Evolutionary conservation across 2,888 invertebrate genomes (phyloP).

Genomic region (Carabus problematicus): DNA sequence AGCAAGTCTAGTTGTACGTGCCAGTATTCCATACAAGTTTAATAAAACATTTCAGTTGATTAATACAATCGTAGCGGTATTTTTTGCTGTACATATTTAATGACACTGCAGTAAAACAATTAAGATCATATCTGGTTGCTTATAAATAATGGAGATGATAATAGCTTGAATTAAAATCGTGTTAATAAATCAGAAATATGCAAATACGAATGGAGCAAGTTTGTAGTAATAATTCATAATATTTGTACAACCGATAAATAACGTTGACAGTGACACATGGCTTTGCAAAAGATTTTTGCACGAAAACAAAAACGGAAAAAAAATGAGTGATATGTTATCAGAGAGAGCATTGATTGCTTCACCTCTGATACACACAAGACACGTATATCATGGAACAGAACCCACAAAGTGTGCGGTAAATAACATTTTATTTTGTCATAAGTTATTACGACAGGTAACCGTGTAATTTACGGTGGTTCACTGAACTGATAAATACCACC

Average conservation of each 20-base stretch:
- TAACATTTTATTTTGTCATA: conserved; percentile 37
- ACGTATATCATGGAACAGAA: conserved; percentile 18
- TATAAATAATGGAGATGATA: conserved; percentile 31
- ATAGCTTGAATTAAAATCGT: conserved; percentile 30
- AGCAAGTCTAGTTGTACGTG: too few relatives aligned
- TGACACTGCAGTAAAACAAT: conserved; percentile 29
- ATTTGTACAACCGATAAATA: conserved; percentile 18
- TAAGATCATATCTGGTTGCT: conserved; percentile 30
- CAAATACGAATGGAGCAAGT: conserved; percentile 25
- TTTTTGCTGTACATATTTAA: too few relatives aligned
- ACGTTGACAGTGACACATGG: not conserved
- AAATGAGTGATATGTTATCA: conserved; percentile 17
- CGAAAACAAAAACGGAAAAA: conserved; percentile 10
- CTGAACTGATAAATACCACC: conserved; percentile 28
- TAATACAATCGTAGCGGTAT: too few relatives aligned
- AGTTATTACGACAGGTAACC: conserved; percentile 36
- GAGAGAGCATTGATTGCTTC: conserved; percentile 19
- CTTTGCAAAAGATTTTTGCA: conserved; percentile 11
- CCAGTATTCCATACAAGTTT: too few relatives aligned
- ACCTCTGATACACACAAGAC: conserved; percentile 9
- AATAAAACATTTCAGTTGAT: too few relatives aligned
- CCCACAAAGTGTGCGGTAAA: conserved; percentile 21
- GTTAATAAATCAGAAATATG: conserved; percentile 39
- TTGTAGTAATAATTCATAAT: conserved; percentile 10
- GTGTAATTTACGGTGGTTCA: conserved; percentile 22